phyloP scores from a whole-genome alignment of 2,113 vertebrate genomes.

The Crotalus horridus region DNA sequence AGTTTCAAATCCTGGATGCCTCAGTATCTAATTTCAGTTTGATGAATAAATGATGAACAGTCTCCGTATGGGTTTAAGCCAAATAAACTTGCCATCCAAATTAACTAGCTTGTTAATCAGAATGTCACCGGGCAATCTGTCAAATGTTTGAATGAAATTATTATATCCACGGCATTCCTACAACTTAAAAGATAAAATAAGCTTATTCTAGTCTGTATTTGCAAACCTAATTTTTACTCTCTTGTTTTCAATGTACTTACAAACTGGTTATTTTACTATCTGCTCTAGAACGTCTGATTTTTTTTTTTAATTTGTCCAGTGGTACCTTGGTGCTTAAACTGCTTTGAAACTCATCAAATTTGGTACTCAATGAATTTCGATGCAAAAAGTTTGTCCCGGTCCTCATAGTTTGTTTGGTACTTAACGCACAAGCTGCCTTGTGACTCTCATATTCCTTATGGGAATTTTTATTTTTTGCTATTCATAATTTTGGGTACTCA shows the following conservation, averaged over 20 bases:
- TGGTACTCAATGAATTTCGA: not conserved
- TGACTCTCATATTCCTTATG: not conserved
- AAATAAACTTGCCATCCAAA: not conserved
- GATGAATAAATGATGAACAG: not conserved
- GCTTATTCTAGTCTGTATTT: not conserved
- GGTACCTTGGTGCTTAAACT: not conserved
- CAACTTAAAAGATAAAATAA: not conserved
- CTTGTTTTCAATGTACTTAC: not conserved
- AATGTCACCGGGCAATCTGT: not conserved
- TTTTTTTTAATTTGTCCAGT: not conserved
- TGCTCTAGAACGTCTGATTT: not conserved
- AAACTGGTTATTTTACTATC: not conserved
- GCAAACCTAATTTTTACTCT: not conserved
- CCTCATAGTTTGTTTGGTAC: not conserved
- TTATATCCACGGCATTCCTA: not conserved
- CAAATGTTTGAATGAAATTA: not conserved
- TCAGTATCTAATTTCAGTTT: not conserved
- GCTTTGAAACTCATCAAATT: not conserved
- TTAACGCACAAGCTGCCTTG: not conserved
- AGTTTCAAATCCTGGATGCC: not conserved
- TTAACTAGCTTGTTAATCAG: not conserved
- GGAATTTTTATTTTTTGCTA: not conserved
- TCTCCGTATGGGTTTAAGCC: not conserved
- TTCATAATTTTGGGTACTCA: not conserved
- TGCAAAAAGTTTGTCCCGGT: not conserved